A percentile compares a stretch with the other conserved stretches of the same genome.
phyloP scores from a whole-genome alignment of 2,888 invertebrate genomes.

The Rutpela maculata region DNA sequence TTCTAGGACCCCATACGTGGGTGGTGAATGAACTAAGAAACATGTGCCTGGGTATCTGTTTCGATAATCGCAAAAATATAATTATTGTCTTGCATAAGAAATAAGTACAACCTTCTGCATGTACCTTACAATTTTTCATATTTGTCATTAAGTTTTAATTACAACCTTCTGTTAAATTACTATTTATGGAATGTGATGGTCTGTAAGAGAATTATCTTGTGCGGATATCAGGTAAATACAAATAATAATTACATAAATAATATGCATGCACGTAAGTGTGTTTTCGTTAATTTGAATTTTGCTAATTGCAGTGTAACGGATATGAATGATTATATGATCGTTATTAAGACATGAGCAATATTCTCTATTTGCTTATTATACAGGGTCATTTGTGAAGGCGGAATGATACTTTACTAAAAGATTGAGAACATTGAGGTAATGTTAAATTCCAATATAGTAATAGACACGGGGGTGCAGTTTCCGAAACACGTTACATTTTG shows the following conservation, averaged over 20 bases:
- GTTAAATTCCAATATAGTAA: too few relatives aligned
- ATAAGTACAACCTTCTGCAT: background rate
- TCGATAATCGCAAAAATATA: background rate
- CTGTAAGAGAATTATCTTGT: background rate
- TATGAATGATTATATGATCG: background rate
- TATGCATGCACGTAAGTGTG: background rate
- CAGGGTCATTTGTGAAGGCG: too few relatives aligned
- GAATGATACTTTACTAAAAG: too few relatives aligned
- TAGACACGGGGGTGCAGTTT: too few relatives aligned
- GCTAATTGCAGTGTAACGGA: background rate
- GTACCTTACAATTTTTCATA: background rate
- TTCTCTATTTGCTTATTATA: background rate
- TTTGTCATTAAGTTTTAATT: slow-evolving; percentile 3
- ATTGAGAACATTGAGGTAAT: too few relatives aligned
- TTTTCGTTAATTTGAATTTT: background rate
- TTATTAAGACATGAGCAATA: background rate
- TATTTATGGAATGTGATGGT: background rate
- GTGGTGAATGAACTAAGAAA: slow-evolving; percentile 7
- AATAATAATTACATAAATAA: background rate
- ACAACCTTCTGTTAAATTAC: background rate
- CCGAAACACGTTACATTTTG: too few relatives aligned
- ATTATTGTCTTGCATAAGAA: slow-evolving; percentile 7
- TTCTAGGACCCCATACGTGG: background rate
- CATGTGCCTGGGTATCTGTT: background rate
- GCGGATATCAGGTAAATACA: background rate